Evolutionary conservation across 2,113 vertebrate species (phyloP).

Genomic region (Numenius arquata): DNA sequence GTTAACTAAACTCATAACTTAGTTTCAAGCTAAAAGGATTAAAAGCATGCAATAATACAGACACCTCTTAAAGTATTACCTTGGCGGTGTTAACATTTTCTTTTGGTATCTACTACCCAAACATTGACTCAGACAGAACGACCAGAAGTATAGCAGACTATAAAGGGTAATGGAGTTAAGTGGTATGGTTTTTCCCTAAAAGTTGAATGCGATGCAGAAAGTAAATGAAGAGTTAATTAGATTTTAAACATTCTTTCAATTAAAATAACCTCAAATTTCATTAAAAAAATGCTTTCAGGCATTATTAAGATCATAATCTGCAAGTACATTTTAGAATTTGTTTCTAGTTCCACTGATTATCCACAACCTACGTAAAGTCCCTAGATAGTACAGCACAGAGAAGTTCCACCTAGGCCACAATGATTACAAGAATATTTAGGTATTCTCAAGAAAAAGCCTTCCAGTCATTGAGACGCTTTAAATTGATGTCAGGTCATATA

Average conservation of each 20-base stretch:
- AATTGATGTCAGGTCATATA: background rate
- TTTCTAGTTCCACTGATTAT: background rate
- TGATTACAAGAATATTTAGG: background rate
- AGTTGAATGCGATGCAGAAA: background rate
- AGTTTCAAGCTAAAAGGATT: background rate
- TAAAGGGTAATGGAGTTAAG: background rate
- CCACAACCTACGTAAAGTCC: background rate
- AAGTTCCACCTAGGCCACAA: background rate
- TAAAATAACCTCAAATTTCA: constrained; percentile 34
- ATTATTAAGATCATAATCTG: constrained; percentile 11
- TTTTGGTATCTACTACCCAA: background rate
- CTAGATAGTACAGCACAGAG: background rate
- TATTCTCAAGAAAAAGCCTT: background rate
- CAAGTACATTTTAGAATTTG: background rate
- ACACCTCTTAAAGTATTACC: background rate
- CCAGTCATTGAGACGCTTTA: background rate
- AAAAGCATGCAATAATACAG: background rate
- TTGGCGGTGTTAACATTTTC: background rate
- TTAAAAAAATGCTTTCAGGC: background rate
- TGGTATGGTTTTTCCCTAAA: background rate
- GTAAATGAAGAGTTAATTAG: constrained; percentile 3
- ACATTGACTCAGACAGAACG: background rate
- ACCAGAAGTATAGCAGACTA: background rate
- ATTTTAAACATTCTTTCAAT: constrained; percentile 10
- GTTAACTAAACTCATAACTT: background rate